phyloP scores from a whole-genome alignment of 2,113 vertebrate species.

The Lepisosteus osseus region DNA sequence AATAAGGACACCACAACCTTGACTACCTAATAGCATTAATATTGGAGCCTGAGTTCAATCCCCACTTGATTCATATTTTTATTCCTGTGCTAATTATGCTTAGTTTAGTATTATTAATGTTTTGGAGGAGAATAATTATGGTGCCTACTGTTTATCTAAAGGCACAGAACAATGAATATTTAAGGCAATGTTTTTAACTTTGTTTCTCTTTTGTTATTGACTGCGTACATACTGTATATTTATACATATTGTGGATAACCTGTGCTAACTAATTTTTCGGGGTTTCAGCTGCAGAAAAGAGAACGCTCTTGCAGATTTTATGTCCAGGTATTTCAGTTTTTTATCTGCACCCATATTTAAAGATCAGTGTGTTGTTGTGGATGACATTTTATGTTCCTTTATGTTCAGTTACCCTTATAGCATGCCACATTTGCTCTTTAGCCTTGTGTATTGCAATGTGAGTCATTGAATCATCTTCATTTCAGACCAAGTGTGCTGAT shows the following conservation, averaged over 20 bases:
- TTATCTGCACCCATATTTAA: slow-evolving; percentile 31
- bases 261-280: slow-evolving; percentile 60
- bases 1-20: slow-evolving; percentile 27
- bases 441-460: slow-evolving; percentile 4
- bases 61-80: slow-evolving; percentile 23
- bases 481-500: slow-evolving; percentile 9
- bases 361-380: slow-evolving; percentile 45
- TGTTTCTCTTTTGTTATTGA: slow-evolving; percentile 10
- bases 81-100: slow-evolving; percentile 39
- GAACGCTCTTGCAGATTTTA: slow-evolving; percentile 97
- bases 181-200: background rate
- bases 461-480: slow-evolving; percentile 5
- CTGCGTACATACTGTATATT: slow-evolving; percentile 55
- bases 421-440: background rate
- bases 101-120: slow-evolving; percentile 21
- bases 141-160: slow-evolving; percentile 33
- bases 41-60: slow-evolving; percentile 26
- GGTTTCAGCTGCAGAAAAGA: slow-evolving; percentile 97
- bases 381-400: slow-evolving; percentile 15
- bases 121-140: slow-evolving; percentile 31
- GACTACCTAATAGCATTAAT: slow-evolving; percentile 20
- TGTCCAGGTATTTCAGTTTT: slow-evolving; percentile 85
- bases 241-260: slow-evolving; percentile 47
- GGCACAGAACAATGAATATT: slow-evolving; percentile 10
- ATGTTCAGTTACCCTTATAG: background rate